A percentile compares a stretch with the other conserved stretches of the same genome.
phyloP scores from a whole-genome alignment of 2,888 invertebrate genomes.

The Sicus ferrugineus region DNA sequence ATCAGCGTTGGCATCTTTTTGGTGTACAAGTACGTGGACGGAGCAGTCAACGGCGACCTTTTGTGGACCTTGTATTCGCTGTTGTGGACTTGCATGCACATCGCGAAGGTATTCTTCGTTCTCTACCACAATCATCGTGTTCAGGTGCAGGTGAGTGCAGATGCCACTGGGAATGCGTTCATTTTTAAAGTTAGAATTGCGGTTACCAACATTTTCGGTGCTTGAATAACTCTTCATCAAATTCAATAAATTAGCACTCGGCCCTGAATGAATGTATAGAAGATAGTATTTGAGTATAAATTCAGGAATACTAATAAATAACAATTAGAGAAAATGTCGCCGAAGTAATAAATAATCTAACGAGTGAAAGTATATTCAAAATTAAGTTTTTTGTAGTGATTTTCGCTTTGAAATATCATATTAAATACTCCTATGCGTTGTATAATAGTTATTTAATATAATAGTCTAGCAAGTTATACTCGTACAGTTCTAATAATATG shows the following conservation, averaged over 20 bases:
- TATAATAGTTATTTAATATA: too few relatives aligned
- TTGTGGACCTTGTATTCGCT: constrained; percentile 38
- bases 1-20: constrained; percentile 46
- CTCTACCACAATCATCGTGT: constrained; percentile 45
- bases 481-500: too few relatives aligned
- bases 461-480: too few relatives aligned
- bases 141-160: constrained; percentile 43
- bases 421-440: too few relatives aligned
- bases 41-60: constrained; percentile 21
- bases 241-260: too few relatives aligned
- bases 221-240: background rate
- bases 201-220: background rate
- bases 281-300: background rate
- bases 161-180: too few relatives aligned
- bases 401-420: too few relatives aligned
- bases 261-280: background rate
- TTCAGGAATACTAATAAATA: too few relatives aligned
- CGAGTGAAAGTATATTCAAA: too few relatives aligned
- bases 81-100: constrained; percentile 44
- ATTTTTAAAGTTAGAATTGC: constrained; percentile 5
- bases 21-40: constrained; percentile 44
- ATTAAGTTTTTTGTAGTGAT: too few relatives aligned
- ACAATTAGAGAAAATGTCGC: too few relatives aligned
- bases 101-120: constrained; percentile 46
- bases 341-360: too few relatives aligned